phyloP scores from a whole-genome alignment of 2,888 invertebrate species.

The Ennomos quercinarius region DNA sequence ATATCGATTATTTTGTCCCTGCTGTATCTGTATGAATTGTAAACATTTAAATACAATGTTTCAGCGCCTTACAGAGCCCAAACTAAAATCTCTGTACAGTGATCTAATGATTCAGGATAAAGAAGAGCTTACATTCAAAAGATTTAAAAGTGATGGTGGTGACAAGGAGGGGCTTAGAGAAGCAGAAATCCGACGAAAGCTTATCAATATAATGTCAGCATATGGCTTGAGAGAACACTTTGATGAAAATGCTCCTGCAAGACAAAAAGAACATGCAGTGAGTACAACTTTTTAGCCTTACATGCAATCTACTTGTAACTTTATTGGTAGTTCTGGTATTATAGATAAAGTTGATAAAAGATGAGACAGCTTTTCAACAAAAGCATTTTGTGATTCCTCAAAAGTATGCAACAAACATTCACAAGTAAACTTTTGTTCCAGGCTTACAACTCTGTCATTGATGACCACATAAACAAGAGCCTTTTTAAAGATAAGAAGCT shows the following conservation, averaged over 20 bases:
- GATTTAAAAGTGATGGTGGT: constrained; percentile 91
- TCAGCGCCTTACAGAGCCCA: constrained; percentile 92
- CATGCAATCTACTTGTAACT: too few relatives aligned
- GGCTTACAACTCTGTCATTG: constrained; percentile 73
- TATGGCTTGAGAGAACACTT: constrained; percentile 93
- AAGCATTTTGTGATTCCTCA: too few relatives aligned
- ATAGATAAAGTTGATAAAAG: too few relatives aligned
- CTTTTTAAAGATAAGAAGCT: constrained; percentile 96
- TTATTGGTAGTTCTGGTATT: too few relatives aligned
- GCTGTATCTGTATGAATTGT: neutral
- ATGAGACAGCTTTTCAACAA: too few relatives aligned
- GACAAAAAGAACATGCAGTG: constrained; percentile 85
- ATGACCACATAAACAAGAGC: constrained; percentile 89
- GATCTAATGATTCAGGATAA: constrained; percentile 97
- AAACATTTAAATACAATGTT: constrained; percentile 34
- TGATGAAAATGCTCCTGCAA: constrained; percentile 87
- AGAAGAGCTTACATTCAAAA: constrained; percentile 94
- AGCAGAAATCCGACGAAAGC: constrained; percentile 91
- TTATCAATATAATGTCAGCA: constrained; percentile 92
- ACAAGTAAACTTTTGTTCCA: constrained; percentile 34
- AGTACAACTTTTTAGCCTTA: constrained; percentile 36
- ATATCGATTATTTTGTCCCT: too few relatives aligned
- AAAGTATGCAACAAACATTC: too few relatives aligned
- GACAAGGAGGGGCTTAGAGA: constrained; percentile 95
- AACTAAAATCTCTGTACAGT: constrained; percentile 93